phyloP scores from a whole-genome alignment of 37 sponge, comb jelly and placozoan species.

The Geodia barretti region DNA sequence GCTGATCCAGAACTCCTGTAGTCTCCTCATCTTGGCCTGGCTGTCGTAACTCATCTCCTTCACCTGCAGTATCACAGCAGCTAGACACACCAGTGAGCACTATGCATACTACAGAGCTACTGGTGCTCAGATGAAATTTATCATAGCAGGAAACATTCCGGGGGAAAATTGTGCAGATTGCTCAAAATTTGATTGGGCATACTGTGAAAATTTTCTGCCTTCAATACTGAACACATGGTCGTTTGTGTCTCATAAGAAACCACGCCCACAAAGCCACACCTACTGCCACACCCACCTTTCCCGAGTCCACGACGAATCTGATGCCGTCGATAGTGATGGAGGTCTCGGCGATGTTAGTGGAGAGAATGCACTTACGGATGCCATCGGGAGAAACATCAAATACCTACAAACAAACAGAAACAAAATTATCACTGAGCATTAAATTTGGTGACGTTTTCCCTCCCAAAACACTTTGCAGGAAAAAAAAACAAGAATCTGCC shows the following conservation, averaged over 20 bases:
- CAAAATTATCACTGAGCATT: not conserved
- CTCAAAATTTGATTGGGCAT: no score
- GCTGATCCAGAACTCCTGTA: slow-evolving; percentile 98
- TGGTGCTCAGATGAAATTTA: no score
- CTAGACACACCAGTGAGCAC: not conserved
- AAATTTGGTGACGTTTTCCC: not conserved
- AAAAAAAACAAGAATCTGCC: not conserved
- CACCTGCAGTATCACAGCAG: slow-evolving; percentile 55
- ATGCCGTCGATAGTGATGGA: slow-evolving; percentile 97
- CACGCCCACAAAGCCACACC: not conserved
- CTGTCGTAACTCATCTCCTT: slow-evolving; percentile 98
- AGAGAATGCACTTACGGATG: slow-evolving; percentile 91
- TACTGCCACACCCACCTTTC: slow-evolving; percentile 79
- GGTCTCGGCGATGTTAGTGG: slow-evolving; percentile 97
- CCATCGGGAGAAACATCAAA: slow-evolving; percentile 92
- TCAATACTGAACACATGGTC: no score
- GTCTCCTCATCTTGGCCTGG: slow-evolving; percentile 79
- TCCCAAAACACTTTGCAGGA: not conserved
- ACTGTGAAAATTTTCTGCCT: no score
- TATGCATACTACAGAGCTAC: no score
- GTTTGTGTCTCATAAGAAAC: no score
- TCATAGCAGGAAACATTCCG: no score
- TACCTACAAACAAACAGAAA: slow-evolving; percentile 53
- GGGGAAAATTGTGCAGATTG: no score
- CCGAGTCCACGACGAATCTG: slow-evolving; percentile 80